Evolutionary conservation across 2,888 invertebrate species (phyloP).

Genomic region (Catocala sponsa): DNA sequence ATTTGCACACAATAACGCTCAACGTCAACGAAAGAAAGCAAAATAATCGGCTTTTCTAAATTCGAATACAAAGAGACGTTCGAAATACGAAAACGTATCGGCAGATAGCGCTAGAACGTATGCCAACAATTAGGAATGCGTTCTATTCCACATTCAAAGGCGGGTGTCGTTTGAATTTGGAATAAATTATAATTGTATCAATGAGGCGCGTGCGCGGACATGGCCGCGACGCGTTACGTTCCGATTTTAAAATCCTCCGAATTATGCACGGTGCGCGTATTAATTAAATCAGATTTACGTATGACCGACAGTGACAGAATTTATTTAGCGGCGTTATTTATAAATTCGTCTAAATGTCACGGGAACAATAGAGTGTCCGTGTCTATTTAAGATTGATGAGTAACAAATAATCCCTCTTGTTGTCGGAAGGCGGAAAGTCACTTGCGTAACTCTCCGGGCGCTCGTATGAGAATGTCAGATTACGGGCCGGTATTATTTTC

Average conservation of each 20-base stretch:
- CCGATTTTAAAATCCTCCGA: conserved; percentile 63
- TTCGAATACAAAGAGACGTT: conserved; percentile 83
- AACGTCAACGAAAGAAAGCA: conserved; percentile 78
- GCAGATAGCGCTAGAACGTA: conserved; percentile 79
- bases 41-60: conserved; percentile 81
- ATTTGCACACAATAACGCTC: conserved; percentile 83
- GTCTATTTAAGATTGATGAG: conserved; percentile 86
- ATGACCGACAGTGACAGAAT: conserved; percentile 66
- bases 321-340: conserved; percentile 79
- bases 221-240: conserved; percentile 45
- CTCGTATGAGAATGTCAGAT: conserved; percentile 79
- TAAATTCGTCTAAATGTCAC: conserved; percentile 85
- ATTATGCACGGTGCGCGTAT: conserved; percentile 64
- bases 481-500: conserved; percentile 81
- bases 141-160: conserved; percentile 80
- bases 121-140: conserved; percentile 85
- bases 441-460: conserved; percentile 71
- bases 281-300: conserved; percentile 73
- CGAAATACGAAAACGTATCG: conserved; percentile 81
- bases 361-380: conserved; percentile 82
- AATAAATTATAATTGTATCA: conserved; percentile 68
- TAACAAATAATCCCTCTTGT: conserved; percentile 78
- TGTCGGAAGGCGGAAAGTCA: conserved; percentile 75
- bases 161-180: conserved; percentile 69
- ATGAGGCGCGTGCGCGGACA: conserved; percentile 40